Evolutionary conservation across 2,113 vertebrate species (phyloP).

Genomic region (Echinops telfairi): DNA sequence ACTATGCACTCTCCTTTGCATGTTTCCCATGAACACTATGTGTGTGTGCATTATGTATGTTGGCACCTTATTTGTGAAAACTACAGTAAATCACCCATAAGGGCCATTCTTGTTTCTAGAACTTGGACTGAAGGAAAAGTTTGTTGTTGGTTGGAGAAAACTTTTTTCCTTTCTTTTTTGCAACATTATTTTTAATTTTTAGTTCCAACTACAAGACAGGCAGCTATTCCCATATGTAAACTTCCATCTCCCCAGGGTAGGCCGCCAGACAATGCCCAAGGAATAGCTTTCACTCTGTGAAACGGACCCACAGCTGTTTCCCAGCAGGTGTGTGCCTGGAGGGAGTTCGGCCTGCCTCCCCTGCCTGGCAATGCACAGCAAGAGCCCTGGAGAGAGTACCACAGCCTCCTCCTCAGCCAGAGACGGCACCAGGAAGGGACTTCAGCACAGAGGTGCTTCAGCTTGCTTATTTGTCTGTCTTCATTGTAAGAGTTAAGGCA

Average conservation of each 20-base stretch:
- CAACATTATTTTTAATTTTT: not conserved
- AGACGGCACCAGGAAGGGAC: rapidly evolving
- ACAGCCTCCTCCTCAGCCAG: not conserved
- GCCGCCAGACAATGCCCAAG: not conserved
- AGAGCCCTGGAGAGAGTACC: no score
- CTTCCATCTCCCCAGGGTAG: not conserved
- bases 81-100: not conserved
- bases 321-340: rapidly evolving
- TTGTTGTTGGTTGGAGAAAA: not conserved
- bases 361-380: no score
- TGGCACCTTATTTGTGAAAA: not conserved
- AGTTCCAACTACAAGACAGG: not conserved
- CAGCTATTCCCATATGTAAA: not conserved
- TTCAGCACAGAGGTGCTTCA: not conserved
- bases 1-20: no score
- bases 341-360: no score
- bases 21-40: no score
- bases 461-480: not conserved
- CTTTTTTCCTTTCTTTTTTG: not conserved
- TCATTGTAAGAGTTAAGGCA: not conserved
- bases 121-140: not conserved
- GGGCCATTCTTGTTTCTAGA: not conserved
- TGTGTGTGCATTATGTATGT: no score
- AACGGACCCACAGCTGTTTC: not conserved
- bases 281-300: not conserved